These are phyloP conservation scores for Heliocidaris erythrogramma DNA, from an alignment of 35 echinoderm and acorn worm species.

Conservation along the genomic window DNA sequence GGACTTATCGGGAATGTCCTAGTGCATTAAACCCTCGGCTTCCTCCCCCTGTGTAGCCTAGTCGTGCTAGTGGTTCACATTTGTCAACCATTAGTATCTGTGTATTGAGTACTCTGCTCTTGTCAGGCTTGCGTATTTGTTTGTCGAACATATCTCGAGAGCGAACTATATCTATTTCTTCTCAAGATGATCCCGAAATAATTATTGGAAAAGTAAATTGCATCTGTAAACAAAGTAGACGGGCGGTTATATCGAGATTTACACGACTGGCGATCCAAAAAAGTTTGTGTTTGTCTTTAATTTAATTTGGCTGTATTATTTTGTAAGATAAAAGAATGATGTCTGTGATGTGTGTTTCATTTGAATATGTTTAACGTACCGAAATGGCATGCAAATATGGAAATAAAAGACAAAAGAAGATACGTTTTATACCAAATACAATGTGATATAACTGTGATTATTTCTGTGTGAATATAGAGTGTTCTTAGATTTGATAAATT, in stretches of 20 bases:
- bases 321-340: not conserved
- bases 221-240: not conserved
- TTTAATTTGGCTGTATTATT: constrained; percentile 12
- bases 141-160: not conserved
- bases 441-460: not conserved
- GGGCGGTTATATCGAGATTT: not conserved
- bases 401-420: constrained; percentile 6
- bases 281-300: not conserved
- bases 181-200: not conserved
- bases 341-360: not conserved
- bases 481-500: not conserved
- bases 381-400: constrained; percentile 11
- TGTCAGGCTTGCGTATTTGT: not conserved
- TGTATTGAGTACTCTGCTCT: not conserved
- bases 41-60: not conserved
- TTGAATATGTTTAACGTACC: not conserved
- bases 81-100: not conserved
- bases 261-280: not conserved
- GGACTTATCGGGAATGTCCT: not conserved
- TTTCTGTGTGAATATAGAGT: not conserved
- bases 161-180: not conserved
- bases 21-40: not conserved
- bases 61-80: not conserved
- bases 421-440: not conserved
- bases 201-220: not conserved